phyloP scores from a whole-genome alignment of 2,113 vertebrate genomes.

The Colius striatus region DNA sequence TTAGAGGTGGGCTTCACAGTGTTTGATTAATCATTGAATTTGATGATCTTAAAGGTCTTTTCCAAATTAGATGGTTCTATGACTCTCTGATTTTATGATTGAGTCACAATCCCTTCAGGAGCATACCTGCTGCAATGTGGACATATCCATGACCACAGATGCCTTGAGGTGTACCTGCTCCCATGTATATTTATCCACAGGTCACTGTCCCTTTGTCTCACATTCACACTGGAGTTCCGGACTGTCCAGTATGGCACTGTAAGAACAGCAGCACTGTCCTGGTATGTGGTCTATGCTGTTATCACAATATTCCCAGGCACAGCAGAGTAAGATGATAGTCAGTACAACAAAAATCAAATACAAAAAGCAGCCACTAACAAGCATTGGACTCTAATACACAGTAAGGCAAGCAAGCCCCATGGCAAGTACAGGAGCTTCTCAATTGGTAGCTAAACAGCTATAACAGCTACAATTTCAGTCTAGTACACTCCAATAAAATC shows the following conservation, averaged over 20 bases:
- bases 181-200: background rate
- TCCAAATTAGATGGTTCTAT: too few species aligned
- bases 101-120: background rate
- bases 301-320: background rate
- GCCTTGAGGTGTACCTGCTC: background rate
- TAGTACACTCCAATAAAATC: background rate
- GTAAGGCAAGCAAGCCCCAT: background rate
- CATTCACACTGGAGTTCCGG: background rate
- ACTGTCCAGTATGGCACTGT: background rate
- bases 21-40: too few species aligned
- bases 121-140: background rate
- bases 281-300: fast-evolving
- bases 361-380: background rate
- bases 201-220: background rate
- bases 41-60: too few species aligned
- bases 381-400: background rate
- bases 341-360: background rate
- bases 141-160: background rate
- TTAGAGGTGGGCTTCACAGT: too few species aligned
- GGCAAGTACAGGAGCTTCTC: background rate
- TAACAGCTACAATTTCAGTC: background rate
- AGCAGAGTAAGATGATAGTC: background rate
- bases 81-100: too few species aligned
- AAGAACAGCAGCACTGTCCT: background rate
- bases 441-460: background rate